phyloP scores from a whole-genome alignment of 2,797 vertebrate genomes.

The Danio albolineatus region DNA sequence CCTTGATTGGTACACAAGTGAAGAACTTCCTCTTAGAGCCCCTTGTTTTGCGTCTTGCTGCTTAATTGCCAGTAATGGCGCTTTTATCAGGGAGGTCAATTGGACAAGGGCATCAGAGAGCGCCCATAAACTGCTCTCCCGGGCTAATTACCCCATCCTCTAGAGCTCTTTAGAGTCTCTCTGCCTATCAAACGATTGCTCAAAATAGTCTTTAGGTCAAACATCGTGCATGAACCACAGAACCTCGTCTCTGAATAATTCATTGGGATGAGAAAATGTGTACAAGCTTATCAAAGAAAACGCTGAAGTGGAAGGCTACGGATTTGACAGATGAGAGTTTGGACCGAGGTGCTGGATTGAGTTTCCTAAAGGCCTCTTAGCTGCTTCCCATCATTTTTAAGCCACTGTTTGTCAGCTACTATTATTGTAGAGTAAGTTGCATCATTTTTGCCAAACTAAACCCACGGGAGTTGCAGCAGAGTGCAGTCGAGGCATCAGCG shows the following conservation, averaged over 20 bases:
- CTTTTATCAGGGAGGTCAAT: slow-evolving; percentile 62
- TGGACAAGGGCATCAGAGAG: slow-evolving; percentile 50
- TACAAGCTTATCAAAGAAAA: slow-evolving; percentile 33
- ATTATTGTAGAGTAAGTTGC: slow-evolving; percentile 31
- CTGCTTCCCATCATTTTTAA: slow-evolving; percentile 5
- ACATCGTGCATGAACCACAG: slow-evolving; percentile 15
- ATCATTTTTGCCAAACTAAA: slow-evolving; percentile 25
- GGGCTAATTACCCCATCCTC: slow-evolving; percentile 55
- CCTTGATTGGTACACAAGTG: not conserved
- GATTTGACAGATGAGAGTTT: slow-evolving; percentile 2
- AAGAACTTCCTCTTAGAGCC: slow-evolving; percentile 43
- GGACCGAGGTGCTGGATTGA: not conserved
- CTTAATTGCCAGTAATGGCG: slow-evolving; percentile 62
- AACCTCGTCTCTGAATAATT: slow-evolving; percentile 53
- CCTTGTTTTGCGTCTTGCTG: slow-evolving; percentile 56
- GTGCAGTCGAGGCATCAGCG: slow-evolving; percentile 22
- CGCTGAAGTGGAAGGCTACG: not conserved
- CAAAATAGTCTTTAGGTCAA: slow-evolving; percentile 53
- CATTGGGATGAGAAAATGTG: slow-evolving; percentile 31
- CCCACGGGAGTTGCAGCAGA: slow-evolving; percentile 10
- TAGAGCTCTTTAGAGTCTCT: slow-evolving; percentile 52
- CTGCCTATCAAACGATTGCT: slow-evolving; percentile 46
- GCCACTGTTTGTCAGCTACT: slow-evolving; percentile 26
- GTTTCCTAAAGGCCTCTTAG: slow-evolving; percentile 26
- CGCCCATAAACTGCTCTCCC: slow-evolving; percentile 41